Evolutionary conservation across 2,797 vertebrate genomes (phyloP), one percentile per base, ranked within the genome.

Genomic region (Sebastes vulpes): DNA sequence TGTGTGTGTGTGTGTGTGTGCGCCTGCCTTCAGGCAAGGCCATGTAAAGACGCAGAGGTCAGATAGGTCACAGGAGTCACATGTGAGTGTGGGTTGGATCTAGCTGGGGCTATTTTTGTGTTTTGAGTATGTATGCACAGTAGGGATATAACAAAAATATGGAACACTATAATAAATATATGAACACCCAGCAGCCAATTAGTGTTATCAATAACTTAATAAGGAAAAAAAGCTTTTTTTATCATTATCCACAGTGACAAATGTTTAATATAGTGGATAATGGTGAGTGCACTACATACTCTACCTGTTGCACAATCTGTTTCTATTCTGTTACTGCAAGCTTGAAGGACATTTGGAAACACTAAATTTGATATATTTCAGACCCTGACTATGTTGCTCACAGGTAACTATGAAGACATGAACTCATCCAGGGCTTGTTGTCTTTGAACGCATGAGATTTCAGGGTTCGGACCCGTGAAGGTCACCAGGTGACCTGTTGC

Each of bases 401-500:
- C 28, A 53, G 54, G 9, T 53, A 21, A 31, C 70, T 2, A 12
- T 18, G 25, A 31, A 56, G 20, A 57, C 8, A 12, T 18, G 1
- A 48, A 16, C 50, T 67, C 23, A 12, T 29, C 5, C 26, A 9
- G 16, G 7, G 9, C 6, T 50, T 18, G 14, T 20, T 57, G 26
- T 23, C 9, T 42, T 56, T 67, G 29, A 9, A 31, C 3, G 1
- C 23, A 1, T 14, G n/a, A 52, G 9, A 46, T 57, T 54, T 35
- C 23, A 16, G 6, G 21, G 26, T 72, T 57, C 3, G 5, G 5
- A 38, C 6, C 14, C 0, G 0, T 53, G 59, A 82, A 75, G 72
- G 67, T 86, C 68, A 72, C 8, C n/a, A 0, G 29, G 23, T 80
- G 67, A 87, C 72, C 66, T 35, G 26, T 50, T 42, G 82, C 63